A percentile compares a stretch with the other conserved stretches of the same genome.
Conservation (phyloP, 2,888 invertebrate species). For the Sarcophaga variegata region DNA sequence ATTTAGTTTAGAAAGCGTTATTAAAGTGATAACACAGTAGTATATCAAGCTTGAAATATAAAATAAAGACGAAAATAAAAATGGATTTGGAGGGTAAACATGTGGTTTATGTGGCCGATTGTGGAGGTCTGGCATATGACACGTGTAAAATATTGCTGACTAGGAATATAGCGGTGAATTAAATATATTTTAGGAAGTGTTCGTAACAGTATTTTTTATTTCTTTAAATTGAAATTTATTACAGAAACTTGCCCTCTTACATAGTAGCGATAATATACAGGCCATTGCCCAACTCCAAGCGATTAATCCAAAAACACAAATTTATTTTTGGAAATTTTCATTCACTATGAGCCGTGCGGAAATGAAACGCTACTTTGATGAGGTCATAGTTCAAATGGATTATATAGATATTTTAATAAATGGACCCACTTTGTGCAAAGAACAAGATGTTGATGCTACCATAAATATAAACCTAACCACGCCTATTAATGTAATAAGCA, state of each 20-base stretch:
- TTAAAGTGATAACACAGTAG: not conserved
- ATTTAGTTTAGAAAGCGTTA: slow-evolving; percentile 21
- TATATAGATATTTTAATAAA: slow-evolving; percentile 77
- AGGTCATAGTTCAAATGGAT: slow-evolving; percentile 65
- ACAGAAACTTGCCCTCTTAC: slow-evolving; percentile 77
- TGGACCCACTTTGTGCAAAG: slow-evolving; percentile 74
- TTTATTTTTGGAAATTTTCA: slow-evolving; percentile 76
- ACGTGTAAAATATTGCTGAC: slow-evolving; percentile 75
- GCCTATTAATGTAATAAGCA: slow-evolving; percentile 76
- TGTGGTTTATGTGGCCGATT: slow-evolving; percentile 77
- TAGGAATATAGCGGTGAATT: slow-evolving; percentile 73
- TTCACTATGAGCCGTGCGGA: slow-evolving; percentile 75
- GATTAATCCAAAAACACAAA: slow-evolving; percentile 72
- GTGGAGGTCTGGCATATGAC: slow-evolving; percentile 77
- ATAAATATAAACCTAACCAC: slow-evolving; percentile 75
- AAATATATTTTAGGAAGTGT: not conserved
- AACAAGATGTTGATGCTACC: slow-evolving; percentile 73
- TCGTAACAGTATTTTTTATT: no score
- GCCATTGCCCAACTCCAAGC: slow-evolving; percentile 73
- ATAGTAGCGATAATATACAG: slow-evolving; percentile 73
- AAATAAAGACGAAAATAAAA: slow-evolving; percentile 36
- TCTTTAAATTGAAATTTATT: not conserved
- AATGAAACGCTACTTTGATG: slow-evolving; percentile 76
- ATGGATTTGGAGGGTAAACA: slow-evolving; percentile 76
- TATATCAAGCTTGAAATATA: no score